phyloP scores from a whole-genome alignment of 2,113 vertebrate genomes.

The Anarhynchus alexandrinus region DNA sequence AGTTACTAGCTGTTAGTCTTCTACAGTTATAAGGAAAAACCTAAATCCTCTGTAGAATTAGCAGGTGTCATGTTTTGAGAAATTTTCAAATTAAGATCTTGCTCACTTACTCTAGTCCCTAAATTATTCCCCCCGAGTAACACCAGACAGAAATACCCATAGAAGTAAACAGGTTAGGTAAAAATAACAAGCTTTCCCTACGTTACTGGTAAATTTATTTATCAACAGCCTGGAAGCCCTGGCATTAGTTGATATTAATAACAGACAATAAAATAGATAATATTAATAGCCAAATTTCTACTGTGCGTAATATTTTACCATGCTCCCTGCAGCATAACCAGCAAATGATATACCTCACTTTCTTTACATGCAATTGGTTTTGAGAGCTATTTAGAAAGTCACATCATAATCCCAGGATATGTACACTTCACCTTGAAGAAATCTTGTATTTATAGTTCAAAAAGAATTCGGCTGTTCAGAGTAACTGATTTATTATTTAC shows the following conservation, averaged over 20 bases:
- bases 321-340: not conserved
- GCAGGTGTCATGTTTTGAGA: not conserved
- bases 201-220: not conserved
- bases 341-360: not conserved
- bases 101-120: not conserved
- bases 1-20: not conserved
- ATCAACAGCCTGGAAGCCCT: not conserved
- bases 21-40: not conserved
- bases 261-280: not conserved
- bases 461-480: not conserved
- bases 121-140: fast-evolving
- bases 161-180: not conserved
- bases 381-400: not conserved
- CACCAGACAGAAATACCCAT: not conserved
- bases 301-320: not conserved
- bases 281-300: not conserved
- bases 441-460: not conserved
- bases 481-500: not conserved
- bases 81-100: not conserved
- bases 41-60: not conserved
- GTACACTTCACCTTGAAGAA: not conserved
- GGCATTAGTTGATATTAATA: not conserved
- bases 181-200: not conserved
- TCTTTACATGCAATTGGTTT: not conserved
- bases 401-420: not conserved